phyloP scores from a whole-genome alignment of 2,113 vertebrate genomes.

The Aythya baeri region DNA sequence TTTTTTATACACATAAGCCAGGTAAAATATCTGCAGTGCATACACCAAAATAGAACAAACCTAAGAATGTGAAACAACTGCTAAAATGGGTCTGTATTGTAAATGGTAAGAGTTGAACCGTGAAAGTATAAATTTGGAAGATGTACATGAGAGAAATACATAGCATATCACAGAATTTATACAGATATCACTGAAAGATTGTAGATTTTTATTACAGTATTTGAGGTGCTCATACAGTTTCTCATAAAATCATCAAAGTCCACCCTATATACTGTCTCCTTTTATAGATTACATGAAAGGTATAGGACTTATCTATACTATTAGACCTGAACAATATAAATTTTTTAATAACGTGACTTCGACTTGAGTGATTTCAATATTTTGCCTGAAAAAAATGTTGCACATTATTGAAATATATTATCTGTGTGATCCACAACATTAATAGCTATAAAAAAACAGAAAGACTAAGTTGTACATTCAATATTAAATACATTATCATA shows the following conservation, averaged over 20 bases:
- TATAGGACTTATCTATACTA: neutral
- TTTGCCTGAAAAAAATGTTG: slow-evolving; percentile 25
- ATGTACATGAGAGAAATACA: neutral
- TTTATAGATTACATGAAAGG: slow-evolving; percentile 4
- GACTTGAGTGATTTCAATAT: slow-evolving; percentile 33
- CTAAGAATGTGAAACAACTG: neutral
- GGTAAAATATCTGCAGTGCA: neutral
- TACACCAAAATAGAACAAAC: neutral
- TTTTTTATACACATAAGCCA: neutral
- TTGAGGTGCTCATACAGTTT: neutral
- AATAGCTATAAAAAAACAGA: slow-evolving; percentile 27
- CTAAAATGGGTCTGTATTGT: neutral
- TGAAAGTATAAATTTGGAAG: neutral
- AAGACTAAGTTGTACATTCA: neutral
- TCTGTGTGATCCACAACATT: slow-evolving; percentile 17
- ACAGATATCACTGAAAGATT: neutral
- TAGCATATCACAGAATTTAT: neutral
- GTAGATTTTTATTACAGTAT: neutral
- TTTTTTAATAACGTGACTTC: neutral
- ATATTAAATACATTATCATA: slow-evolving; percentile 47
- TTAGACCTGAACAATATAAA: neutral
- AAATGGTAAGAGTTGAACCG: neutral
- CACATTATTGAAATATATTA: slow-evolving; percentile 5
- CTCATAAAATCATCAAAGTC: neutral
- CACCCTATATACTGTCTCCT: neutral